Percentiles rank a stretch among this genome's conserved stretches.
These are phyloP conservation scores for Pandemis cinnamomeana DNA, from an alignment of 2,888 invertebrate genomes.

Conservation along the genomic window DNA sequence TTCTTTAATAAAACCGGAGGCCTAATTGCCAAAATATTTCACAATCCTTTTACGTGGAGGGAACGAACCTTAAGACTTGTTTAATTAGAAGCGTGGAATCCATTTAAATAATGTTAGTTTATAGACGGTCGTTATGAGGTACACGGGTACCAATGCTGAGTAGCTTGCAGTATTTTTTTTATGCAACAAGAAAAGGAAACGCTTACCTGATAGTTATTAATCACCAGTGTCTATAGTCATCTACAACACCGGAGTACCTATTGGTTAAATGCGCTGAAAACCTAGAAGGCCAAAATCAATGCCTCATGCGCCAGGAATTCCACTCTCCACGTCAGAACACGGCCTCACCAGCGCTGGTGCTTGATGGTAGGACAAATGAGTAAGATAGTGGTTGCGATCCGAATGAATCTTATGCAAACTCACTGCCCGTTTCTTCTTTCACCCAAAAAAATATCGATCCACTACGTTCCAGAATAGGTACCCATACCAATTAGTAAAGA, in stretches of 20 bases:
- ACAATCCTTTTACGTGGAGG: constrained; percentile 64
- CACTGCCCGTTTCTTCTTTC: constrained; percentile 12
- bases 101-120: constrained; percentile 56
- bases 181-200: no score
- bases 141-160: constrained; percentile 38
- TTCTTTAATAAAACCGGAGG: constrained; percentile 71
- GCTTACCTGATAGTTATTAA: no score
- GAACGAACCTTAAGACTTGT: constrained; percentile 62
- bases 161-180: not conserved
- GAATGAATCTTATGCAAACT: not conserved
- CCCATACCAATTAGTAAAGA: not conserved
- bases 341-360: no score
- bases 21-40: constrained; percentile 77
- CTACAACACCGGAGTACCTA: no score
- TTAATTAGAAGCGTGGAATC: constrained; percentile 68
- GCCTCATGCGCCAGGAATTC: no score
- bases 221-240: no score
- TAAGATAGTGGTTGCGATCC: no score
- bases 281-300: no score
- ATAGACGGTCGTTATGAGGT: constrained; percentile 46
- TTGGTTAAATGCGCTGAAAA: no score
- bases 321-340: no score
- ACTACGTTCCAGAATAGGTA: not conserved
- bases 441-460: not conserved
- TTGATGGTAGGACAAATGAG: no score